These are phyloP conservation scores for Saccopteryx bilineata DNA, from an alignment of 2,113 vertebrate species.

Conservation along the genomic window DNA sequence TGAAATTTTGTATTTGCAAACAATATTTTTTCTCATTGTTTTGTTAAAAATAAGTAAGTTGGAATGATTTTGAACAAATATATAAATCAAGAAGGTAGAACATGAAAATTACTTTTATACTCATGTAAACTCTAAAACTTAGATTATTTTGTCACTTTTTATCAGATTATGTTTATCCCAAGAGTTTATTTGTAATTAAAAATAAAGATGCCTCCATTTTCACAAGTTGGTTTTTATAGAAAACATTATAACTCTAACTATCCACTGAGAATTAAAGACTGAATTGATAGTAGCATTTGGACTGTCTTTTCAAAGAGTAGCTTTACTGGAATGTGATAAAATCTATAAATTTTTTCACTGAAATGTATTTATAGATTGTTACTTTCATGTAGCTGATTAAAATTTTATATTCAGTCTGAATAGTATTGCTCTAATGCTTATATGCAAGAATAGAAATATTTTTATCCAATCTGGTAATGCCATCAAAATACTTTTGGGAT, in stretches of 20 bases:
- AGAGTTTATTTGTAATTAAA: background rate
- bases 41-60: background rate
- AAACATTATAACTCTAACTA: background rate
- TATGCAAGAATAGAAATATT: background rate
- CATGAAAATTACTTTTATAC: background rate
- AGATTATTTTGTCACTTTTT: constrained; percentile 11
- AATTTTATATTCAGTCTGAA: background rate
- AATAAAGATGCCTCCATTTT: background rate
- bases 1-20: background rate
- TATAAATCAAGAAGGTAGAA: background rate
- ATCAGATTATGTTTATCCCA: constrained; percentile 21
- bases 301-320: background rate
- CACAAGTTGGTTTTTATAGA: constrained; percentile 24
- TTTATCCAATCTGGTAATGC: background rate
- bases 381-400: background rate
- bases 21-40: background rate
- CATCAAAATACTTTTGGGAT: background rate
- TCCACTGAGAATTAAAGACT: constrained; percentile 4
- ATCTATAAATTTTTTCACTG: background rate
- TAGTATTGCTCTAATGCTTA: background rate
- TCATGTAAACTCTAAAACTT: background rate
- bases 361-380: background rate
- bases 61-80: background rate
- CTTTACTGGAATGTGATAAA: constrained; percentile 7
- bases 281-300: background rate